Percentiles rank a stretch among this genome's conserved stretches.
Conservation (phyloP, 2,797 vertebrate genomes). For the Onychomys torridus region DNA sequence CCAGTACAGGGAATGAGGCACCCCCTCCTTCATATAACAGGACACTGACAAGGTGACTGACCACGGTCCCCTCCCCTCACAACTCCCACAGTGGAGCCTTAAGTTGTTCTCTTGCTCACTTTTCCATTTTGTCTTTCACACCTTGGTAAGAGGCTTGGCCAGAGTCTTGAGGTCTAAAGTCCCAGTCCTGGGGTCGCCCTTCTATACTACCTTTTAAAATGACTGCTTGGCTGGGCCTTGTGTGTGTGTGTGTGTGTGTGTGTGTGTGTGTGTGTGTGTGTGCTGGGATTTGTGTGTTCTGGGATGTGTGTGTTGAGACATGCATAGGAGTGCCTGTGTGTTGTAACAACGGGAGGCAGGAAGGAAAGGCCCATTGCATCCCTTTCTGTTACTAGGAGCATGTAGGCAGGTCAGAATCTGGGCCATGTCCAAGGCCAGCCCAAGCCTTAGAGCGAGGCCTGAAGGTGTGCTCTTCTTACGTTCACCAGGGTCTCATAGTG, state of each 20-base stretch:
- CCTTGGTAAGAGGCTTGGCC: slow-evolving; percentile 54
- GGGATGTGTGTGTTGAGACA: neutral
- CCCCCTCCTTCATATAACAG: fast-evolving
- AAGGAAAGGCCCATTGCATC: neutral
- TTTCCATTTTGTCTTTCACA: neutral
- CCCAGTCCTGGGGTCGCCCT: neutral
- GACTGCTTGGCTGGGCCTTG: neutral
- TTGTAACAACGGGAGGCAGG: neutral
- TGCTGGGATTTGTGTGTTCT: too few relatives aligned
- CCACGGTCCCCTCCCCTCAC: neutral
- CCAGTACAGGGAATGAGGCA: neutral
- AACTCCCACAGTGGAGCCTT: slow-evolving; percentile 30
- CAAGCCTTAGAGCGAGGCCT: neutral
- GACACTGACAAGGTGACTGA: neutral
- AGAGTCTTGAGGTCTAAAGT: neutral
- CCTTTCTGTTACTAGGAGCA: neutral
- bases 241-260: too few relatives aligned
- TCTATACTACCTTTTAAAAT: neutral
- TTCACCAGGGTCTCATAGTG: neutral
- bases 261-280: neutral
- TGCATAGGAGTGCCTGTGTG: neutral
- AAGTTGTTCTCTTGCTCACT: neutral
- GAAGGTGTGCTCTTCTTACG: neutral
- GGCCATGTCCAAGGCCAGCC: neutral
- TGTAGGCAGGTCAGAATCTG: neutral